Base-by-base conservation (phyloP, 2,888 invertebrate species). In the Heteromurus nitidus region DNA sequence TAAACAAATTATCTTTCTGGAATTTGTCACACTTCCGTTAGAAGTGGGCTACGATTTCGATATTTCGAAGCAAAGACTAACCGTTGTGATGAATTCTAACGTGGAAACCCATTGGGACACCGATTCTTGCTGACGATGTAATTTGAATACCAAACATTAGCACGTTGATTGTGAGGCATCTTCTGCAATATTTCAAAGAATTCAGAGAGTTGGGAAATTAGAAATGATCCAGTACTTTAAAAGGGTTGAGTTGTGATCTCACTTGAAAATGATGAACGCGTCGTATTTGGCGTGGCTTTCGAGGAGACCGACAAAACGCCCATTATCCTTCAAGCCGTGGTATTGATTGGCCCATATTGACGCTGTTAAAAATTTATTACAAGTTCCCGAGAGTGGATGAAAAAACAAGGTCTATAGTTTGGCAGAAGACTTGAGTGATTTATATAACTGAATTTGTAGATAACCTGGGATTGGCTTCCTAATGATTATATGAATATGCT, bases 381-480 rank as follows among this genome's bases (percentile, higher is more conserved):
- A n/a, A n/a, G n/a, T n/a, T n/a, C n/a, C n/a, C n/a, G n/a, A n/a
- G n/a, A n/a, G n/a, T n/a, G n/a, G n/a, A n/a, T n/a, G n/a, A n/a
- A n/a, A n/a, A n/a, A n/a, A n/a, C n/a, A n/a, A n/a, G n/a, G n/a
- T n/a, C n/a, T n/a, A n/a, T n/a, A n/a, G n/a, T n/a, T n/a, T n/a
- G n/a, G n/a, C n/a, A n/a, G n/a, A n/a, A n/a, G n/a, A n/a, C n/a
- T n/a, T n/a, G n/a, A n/a, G n/a, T n/a, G n/a, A n/a, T n/a, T n/a
- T n/a, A n/a, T n/a, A n/a, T n/a, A n/a, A n/a, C n/a, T n/a, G n/a
- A n/a, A n/a, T n/a, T n/a, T n/a, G n/a, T n/a, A n/a, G n/a, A n/a
- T 30, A 26, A 72, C 72, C 62, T 53, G 80, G 80, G 22, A 74
- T 11, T 1, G 80, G 80, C 28, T 80, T 80, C 11, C 80, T 30